Evolutionary conservation across 2,797 vertebrate species (phyloP), one percentile per base, ranked within the genome.

Genomic region (Macroramphosus scolopax): DNA sequence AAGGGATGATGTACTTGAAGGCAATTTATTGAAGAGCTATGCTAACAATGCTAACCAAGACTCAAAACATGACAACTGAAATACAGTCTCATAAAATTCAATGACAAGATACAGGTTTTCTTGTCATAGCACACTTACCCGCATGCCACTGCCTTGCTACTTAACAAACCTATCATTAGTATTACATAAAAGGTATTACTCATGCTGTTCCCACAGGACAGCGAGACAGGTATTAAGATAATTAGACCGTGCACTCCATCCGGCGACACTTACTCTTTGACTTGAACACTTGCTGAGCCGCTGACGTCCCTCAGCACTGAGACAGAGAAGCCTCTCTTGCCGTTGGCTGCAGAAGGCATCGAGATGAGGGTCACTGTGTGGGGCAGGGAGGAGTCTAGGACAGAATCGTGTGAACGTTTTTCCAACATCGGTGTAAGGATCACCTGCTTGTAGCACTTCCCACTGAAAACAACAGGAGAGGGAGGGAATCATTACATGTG

Each of bases 381-480:
- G 6, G 96, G 95, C 41, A 96, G 88, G 26, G 94, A 92, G 26
- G 94, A 92, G 80, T 95, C 92, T 1, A 91, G 86, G 48, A 90
- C 79, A 0, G 91, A 94, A 68, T 97, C 95, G 0, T 90, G 88
- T 1, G 93, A 95, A 3, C 92, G 90, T 24, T 93, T 93, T 72
- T 97, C 95, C 85, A 97, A 88, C 93, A 96, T 92, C 1, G 96
- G 96, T 1, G 92, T 92, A 51, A 98, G 85, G 42, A 98, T 89
- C 43, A 94, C 90, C 84, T 97, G 92, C 45, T 96, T 95, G 81
- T 98, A 93, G 82, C 96, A 98, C 84, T 93, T 93, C 49, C 96
- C 96, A 52, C 96, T 98, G 80, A 6, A 20, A 17, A 65, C 66
- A 79, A 44, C 49, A 69, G 4, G 30, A 43, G 13, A 36, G 8